Base-by-base conservation (phyloP, 2,113 vertebrate genomes). In the Tachysurus vachellii region DNA sequence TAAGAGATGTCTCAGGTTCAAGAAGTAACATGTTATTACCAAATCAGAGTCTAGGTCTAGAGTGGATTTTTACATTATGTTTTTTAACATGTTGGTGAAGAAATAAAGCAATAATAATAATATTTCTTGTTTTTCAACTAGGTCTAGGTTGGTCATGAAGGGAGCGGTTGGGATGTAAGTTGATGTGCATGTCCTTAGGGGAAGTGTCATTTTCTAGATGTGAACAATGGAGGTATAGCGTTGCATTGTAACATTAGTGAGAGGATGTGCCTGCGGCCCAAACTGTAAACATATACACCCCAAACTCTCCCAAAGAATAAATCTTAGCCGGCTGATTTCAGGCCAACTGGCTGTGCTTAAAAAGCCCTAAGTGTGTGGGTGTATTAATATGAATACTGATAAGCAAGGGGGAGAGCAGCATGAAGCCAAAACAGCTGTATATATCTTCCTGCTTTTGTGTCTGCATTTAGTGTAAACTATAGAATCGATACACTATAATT, bases 321-420 rank as follows among this genome's bases (percentile, higher is more conserved):
- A 93, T 88, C 82, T 70, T 64, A 73, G 77, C 54, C 71, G 68
- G 42, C 66, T 84, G 85, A 85, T 82, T 88, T 87, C 79, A 85
- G 57, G 77, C 64, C 93, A 93, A 88, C 84, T 92, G 91, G 79
- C 92, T 84, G 57, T 10, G 82, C 70, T 88, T 91, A 91, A 92
- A 93, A 93, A 93, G 95, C 94, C 90, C 91, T 88, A 87, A 88
- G 93, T 42, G 62, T 80, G 80, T 56, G 80, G 61, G 61, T 61
- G 56, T 42, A 80, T 79, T 26, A 66, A 70, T 79, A 64, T 70
- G 54, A 53, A 26, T 66, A 56, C 61, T 57, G 50, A 83, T 77
- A 77, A 44, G 21, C 86, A 82, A 44, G 61, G 57, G 26, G 77
- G 70, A 83, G 36, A 59, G 44, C 13, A 86, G 26, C 66, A 82